Evolutionary conservation across 2,113 vertebrate species (phyloP).

Genomic region (Sinocyclocheilus rhinocerous): DNA sequence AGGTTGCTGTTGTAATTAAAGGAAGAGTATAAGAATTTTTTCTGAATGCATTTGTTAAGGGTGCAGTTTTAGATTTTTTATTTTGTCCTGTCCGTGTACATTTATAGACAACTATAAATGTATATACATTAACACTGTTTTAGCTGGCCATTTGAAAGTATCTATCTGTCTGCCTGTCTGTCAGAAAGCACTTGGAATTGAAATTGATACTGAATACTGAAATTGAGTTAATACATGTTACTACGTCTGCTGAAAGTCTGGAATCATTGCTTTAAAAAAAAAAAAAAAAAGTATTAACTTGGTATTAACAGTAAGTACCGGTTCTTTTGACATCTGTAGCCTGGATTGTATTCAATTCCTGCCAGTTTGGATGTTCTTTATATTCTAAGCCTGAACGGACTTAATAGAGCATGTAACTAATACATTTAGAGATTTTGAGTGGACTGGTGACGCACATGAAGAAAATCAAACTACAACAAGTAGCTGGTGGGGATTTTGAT

Average conservation of each 20-base stretch:
- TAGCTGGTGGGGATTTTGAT: conserved; percentile 8
- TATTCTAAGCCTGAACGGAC: background rate
- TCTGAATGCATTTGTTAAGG: background rate
- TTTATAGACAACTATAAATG: background rate
- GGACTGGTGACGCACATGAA: background rate
- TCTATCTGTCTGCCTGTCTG: background rate
- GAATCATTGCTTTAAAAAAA: background rate
- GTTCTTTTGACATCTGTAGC: background rate
- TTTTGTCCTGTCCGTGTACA: background rate
- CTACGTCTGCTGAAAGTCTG: background rate
- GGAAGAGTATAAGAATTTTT: background rate
- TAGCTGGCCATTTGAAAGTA: background rate
- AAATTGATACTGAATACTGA: too few relatives aligned
- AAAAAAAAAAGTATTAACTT: too few relatives aligned
- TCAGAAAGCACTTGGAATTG: background rate
- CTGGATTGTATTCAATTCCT: background rate
- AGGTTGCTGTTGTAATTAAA: background rate
- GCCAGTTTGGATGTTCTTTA: background rate
- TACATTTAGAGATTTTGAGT: background rate
- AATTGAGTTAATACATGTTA: too few relatives aligned
- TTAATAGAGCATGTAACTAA: background rate
- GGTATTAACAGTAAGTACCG: too few relatives aligned
- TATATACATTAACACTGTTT: background rate
- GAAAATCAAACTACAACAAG: background rate
- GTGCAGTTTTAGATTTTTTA: background rate